A percentile compares a stretch with the other conserved stretches of the same genome.
Conservation (phyloP, 2,113 vertebrate species). For the Pelusios castaneus region DNA sequence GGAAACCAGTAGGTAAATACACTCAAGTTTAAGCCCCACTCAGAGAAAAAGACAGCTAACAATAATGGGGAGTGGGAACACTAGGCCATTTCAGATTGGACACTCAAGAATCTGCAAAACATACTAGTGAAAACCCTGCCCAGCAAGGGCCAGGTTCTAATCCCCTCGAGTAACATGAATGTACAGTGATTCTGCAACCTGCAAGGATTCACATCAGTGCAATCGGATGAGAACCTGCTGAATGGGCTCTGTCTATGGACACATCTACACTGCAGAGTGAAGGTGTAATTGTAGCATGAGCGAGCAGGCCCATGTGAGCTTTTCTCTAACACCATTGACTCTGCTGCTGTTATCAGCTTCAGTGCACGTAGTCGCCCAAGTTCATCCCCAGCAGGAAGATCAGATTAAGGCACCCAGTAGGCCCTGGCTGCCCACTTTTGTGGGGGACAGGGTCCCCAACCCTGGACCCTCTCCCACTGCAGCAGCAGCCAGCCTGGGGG, state of each 20-base stretch:
- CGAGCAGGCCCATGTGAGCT: too few relatives aligned
- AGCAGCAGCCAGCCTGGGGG: too few relatives aligned
- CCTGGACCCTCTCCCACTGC: too few relatives aligned
- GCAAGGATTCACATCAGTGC: too few relatives aligned
- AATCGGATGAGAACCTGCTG: rapidly evolving
- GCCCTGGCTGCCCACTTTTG: too few relatives aligned
- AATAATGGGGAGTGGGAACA: neutral
- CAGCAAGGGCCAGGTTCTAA: neutral
- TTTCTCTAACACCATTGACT: too few relatives aligned
- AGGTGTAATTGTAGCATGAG: too few relatives aligned
- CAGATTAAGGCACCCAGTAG: too few relatives aligned
- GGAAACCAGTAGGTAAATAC: neutral
- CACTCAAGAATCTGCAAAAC: neutral
- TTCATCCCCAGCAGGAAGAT: too few relatives aligned
- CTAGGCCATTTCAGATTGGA: neutral
- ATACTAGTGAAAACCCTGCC: neutral
- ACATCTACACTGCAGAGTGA: neutral
- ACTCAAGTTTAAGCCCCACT: neutral
- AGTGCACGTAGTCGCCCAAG: too few relatives aligned
- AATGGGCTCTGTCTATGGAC: neutral
- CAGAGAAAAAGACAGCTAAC: neutral
- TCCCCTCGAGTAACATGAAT: neutral
- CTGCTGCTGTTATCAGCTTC: too few relatives aligned
- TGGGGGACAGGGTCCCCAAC: too few relatives aligned
- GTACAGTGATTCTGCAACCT: neutral